These are phyloP conservation scores for Serripes groenlandicus DNA, from an alignment of 2,888 invertebrate species.

Conservation along the genomic window DNA sequence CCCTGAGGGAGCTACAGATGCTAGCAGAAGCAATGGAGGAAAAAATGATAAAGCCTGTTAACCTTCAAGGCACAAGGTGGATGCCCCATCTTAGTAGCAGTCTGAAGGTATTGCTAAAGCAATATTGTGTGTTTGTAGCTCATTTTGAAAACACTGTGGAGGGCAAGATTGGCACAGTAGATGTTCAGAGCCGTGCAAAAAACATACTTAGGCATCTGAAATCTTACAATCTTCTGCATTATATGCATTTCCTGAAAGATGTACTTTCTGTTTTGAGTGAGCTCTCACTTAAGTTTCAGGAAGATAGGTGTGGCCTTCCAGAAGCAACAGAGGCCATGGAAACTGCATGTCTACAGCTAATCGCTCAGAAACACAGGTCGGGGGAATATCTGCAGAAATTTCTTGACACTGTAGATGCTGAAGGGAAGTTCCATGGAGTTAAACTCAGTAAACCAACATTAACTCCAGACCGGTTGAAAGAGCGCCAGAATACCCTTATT, in stretches of 20 bases:
- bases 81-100: conserved; percentile 56
- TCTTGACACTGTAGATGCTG: conserved; percentile 33
- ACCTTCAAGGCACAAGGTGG: conserved; percentile 59
- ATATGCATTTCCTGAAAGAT: conserved; percentile 61
- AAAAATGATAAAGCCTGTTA: conserved; percentile 53
- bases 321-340: conserved; percentile 50
- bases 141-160: conserved; percentile 58
- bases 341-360: conserved; percentile 51
- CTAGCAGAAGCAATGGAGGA: conserved; percentile 59
- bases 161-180: conserved; percentile 34
- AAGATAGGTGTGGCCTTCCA: conserved; percentile 43
- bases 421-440: conserved; percentile 25
- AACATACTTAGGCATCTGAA: conserved; percentile 40
- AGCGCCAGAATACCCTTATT: conserved; percentile 31
- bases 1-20: conserved; percentile 54
- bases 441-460: conserved; percentile 25
- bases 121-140: conserved; percentile 36
- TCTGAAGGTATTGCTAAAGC: conserved; percentile 41
- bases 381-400: conserved; percentile 39
- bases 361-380: conserved; percentile 43
- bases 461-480: conserved; percentile 27
- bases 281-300: conserved; percentile 56
- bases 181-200: conserved; percentile 49
- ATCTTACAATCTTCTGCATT: conserved; percentile 41
- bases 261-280: conserved; percentile 43